These are phyloP conservation scores for Lepidurus packardi DNA, from an alignment of 1,140 invertebrate genomes.

Conservation along the genomic window DNA sequence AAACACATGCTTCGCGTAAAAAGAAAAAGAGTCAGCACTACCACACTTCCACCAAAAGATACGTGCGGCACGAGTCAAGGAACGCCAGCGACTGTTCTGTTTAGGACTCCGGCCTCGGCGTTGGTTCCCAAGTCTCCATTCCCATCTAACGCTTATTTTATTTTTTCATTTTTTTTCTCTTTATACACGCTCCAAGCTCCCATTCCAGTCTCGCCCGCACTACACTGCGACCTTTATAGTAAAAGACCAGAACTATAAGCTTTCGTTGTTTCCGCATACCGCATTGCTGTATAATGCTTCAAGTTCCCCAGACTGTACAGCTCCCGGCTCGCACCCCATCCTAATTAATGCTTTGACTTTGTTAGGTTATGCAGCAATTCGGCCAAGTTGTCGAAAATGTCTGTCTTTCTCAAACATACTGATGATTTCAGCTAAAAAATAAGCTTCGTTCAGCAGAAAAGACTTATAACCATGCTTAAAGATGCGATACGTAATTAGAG, in stretches of 20 bases:
- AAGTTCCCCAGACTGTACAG: neutral
- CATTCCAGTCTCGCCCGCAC: neutral
- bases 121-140: neutral
- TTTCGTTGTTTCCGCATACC: neutral
- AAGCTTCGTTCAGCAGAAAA: too few relatives aligned
- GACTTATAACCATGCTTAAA: neutral
- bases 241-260: neutral
- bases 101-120: neutral
- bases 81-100: neutral
- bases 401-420: too few relatives aligned
- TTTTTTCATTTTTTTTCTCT: neutral
- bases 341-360: neutral
- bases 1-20: too few relatives aligned
- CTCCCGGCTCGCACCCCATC: neutral
- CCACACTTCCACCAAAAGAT: neutral
- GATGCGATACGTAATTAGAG: neutral
- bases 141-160: neutral
- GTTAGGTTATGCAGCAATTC: too few relatives aligned
- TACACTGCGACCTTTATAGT: neutral
- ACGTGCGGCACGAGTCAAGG: neutral
- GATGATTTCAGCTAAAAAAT: too few relatives aligned
- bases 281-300: slow-evolving; percentile 8
- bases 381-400: too few relatives aligned
- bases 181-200: neutral
- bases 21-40: too few relatives aligned